phyloP scores from a whole-genome alignment of 2,113 vertebrate species.

The Plecturocebus donacophilus region DNA sequence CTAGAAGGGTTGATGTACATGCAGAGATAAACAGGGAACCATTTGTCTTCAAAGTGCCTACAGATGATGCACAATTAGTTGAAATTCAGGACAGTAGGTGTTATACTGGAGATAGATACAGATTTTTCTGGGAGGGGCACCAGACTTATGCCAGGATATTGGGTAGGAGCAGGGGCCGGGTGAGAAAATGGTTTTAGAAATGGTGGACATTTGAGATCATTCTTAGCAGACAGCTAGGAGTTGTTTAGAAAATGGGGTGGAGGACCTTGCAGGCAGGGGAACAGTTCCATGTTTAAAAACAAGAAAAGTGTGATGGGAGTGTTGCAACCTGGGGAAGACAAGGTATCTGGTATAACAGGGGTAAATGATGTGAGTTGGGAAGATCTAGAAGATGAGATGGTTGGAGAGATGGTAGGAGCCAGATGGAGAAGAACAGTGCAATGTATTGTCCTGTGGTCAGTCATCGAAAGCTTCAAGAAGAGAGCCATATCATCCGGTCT shows the following conservation, averaged over 20 bases:
- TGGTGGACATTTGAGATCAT: neutral
- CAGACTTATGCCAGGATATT: neutral
- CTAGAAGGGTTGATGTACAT: neutral
- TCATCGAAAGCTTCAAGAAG: neutral
- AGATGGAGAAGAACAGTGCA: rapidly evolving
- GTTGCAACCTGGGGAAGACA: neutral
- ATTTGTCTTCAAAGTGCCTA: neutral
- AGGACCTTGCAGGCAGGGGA: neutral
- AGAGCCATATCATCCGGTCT: neutral
- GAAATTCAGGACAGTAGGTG: neutral
- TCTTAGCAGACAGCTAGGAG: too few species aligned
- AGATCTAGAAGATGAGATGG: neutral
- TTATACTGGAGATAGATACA: neutral
- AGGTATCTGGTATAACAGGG: neutral
- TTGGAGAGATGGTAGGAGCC: neutral
- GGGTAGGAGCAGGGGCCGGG: neutral
- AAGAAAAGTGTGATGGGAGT: neutral
- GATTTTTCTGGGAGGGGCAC: neutral
- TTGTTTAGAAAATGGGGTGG: neutral
- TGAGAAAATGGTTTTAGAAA: neutral
- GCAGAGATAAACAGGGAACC: neutral
- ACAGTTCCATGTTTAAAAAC: neutral
- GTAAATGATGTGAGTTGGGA: neutral
- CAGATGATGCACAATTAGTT: neutral
- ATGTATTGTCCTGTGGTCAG: neutral